phyloP scores from a whole-genome alignment of 2,888 invertebrate genomes.

The Camptogramma bilineatum region DNA sequence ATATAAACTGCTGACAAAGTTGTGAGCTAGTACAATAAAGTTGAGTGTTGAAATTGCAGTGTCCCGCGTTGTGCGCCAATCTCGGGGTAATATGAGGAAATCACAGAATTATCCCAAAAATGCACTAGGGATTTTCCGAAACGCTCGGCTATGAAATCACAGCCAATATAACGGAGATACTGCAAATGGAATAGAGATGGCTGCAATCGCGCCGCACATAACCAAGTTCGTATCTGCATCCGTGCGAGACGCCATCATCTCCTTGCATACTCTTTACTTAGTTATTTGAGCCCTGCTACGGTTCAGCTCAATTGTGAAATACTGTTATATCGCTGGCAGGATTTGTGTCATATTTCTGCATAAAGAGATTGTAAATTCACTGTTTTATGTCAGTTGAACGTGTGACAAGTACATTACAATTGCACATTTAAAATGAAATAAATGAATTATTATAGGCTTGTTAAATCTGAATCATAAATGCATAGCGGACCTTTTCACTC shows the following conservation, averaged over 20 bases:
- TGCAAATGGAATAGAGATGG: slow-evolving; percentile 74
- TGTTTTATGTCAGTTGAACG: neutral
- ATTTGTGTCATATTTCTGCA: neutral
- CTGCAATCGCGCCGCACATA: slow-evolving; percentile 47
- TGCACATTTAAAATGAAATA: no score
- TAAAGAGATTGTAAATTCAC: neutral
- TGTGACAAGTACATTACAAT: no score
- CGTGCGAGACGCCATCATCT: slow-evolving; percentile 25
- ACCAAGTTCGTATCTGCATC: slow-evolving; percentile 33
- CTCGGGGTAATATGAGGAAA: neutral
- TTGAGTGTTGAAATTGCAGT: neutral
- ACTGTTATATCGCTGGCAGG: slow-evolving; percentile 6
- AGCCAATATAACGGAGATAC: slow-evolving; percentile 65
- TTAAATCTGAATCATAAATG: no score
- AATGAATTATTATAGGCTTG: no score
- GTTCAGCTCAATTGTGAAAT: slow-evolving; percentile 15
- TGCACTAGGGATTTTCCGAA: slow-evolving; percentile 20
- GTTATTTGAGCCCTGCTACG: slow-evolving; percentile 16
- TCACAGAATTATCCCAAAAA: slow-evolving; percentile 18
- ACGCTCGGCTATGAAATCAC: slow-evolving; percentile 57
- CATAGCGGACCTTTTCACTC: no score
- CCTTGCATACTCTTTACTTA: slow-evolving; percentile 27
- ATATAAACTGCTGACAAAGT: neutral
- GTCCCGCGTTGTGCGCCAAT: slow-evolving; percentile 9
- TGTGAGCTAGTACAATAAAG: neutral